Base-by-base conservation (phyloP, 2,113 vertebrate genomes). In the Chaetura pelagica region DNA sequence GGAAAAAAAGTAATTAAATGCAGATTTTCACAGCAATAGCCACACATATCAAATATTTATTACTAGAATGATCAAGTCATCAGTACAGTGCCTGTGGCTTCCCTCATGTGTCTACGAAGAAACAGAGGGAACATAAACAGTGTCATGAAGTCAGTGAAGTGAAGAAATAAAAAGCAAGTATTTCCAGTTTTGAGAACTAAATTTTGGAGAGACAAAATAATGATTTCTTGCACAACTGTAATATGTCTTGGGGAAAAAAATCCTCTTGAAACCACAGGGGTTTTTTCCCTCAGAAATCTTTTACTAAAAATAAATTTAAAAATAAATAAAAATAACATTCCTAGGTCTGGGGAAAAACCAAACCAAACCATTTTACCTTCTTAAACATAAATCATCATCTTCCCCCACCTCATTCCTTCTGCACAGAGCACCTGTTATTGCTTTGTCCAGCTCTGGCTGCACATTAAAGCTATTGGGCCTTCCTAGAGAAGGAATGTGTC, bases 351-450 rank as follows among this genome's bases (percentile, higher is more conserved):
- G 19, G 19, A 46, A 46, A 46, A 48, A 48, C 46, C 21, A 89
- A 95, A 89, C 93, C 92, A 27, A 94, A 93, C 26, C 6, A 52
- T 66, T 86, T 78, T 96, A 76, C 20, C 51, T 87, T 95, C 91
- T 58, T 93, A 74, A 95, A 82, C 77, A 91, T 94, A 94, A 96
- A 89, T 97, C 94, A 93, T 86, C 30, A 27, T 93, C 34, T 95
- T 19, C 40, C 74, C 54, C 46, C 5, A 55, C 40, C 62, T 94
- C 0, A 0, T 90, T 93, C 63, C 77, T 91, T 51, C 61, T 82
- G 46, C 18, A 22, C 32, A 67, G 81, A 88, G 75, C 91, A 96
- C 91, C 93, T 96, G 96, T 91, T 94, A 91, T 89, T 94, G 57
- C 76, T 96, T 96, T 94, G 58, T 90, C 81, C 35, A 0, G 10